Percentiles rank a stretch among this genome's conserved stretches.
phyloP scores from a whole-genome alignment of 2,888 invertebrate species.

The Hydrotaea cyrtoneurina region DNA sequence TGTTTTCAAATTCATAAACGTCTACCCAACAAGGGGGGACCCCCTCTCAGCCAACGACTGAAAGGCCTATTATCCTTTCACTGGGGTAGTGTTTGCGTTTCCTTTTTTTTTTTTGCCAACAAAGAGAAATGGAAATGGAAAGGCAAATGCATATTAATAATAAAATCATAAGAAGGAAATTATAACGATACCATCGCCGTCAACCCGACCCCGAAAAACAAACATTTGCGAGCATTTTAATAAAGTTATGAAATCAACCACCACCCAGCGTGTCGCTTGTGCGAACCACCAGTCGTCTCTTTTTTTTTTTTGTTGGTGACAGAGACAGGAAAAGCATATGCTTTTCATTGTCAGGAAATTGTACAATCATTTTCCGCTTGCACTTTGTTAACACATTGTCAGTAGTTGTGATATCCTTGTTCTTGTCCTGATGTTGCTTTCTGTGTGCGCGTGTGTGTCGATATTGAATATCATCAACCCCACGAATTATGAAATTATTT shows the following conservation, averaged over 20 bases:
- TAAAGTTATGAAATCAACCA: constrained; percentile 67
- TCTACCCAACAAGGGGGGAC: constrained; percentile 23
- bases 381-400: constrained; percentile 72
- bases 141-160: constrained; percentile 66
- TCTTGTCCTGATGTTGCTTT: constrained; percentile 35
- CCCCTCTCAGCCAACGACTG: background rate
- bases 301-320: background rate
- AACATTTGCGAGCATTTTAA: constrained; percentile 52
- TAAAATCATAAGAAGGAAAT: constrained; percentile 62
- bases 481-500: constrained; percentile 81
- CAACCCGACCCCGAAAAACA: constrained; percentile 20
- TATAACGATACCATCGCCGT: constrained; percentile 31
- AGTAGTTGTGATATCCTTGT: constrained; percentile 44
- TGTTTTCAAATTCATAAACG: constrained; percentile 59
- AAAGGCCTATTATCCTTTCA: constrained; percentile 61
- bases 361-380: constrained; percentile 68
- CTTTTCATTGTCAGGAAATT: constrained; percentile 47
- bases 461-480: constrained; percentile 72
- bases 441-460: constrained; percentile 37
- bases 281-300: background rate
- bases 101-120: constrained; percentile 65
- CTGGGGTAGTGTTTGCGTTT: constrained; percentile 49
- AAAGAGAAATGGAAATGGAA: constrained; percentile 60
- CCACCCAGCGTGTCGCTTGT: constrained; percentile 7
- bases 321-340: constrained; percentile 56